These are phyloP conservation scores for Chaetogeoica ovagalla DNA, from an alignment of 2,888 invertebrate species.

Conservation along the genomic window DNA sequence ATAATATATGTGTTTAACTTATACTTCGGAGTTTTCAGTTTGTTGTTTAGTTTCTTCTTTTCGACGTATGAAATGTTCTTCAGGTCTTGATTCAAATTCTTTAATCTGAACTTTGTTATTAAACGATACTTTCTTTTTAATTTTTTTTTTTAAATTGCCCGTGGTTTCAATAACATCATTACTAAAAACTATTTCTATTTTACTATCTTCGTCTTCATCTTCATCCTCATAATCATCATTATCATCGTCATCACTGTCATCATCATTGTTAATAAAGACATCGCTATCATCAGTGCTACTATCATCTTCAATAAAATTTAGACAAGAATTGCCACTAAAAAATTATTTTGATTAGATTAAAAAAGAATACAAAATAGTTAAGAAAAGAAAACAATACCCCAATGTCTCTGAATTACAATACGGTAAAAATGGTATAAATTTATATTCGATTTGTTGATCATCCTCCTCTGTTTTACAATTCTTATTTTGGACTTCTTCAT, in stretches of 20 bases:
- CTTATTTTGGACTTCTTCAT: slow-evolving; percentile 60
- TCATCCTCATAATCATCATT: slow-evolving; percentile 15
- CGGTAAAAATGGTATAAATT: slow-evolving; percentile 55
- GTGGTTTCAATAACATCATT: slow-evolving; percentile 40
- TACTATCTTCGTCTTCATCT: slow-evolving; percentile 29
- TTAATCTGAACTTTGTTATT: slow-evolving; percentile 42
- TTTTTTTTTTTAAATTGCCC: neutral
- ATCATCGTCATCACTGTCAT: neutral
- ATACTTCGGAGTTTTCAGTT: slow-evolving; percentile 10
- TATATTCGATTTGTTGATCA: slow-evolving; percentile 62
- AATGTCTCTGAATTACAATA: neutral
- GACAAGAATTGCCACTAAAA: neutral
- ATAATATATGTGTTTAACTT: neutral
- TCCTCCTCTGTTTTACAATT: slow-evolving; percentile 67
- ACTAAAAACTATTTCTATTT: slow-evolving; percentile 45
- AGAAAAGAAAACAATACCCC: neutral
- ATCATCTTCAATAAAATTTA: neutral
- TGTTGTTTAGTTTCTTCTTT: slow-evolving; percentile 20
- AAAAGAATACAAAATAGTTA: neutral
- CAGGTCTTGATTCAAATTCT: slow-evolving; percentile 34
- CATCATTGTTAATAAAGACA: neutral
- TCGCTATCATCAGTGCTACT: neutral
- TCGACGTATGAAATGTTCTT: slow-evolving; percentile 43
- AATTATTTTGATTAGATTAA: neutral
- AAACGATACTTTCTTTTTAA: slow-evolving; percentile 38